Percentiles rank a stretch among this genome's conserved stretches.
Evolutionary conservation across 2,113 vertebrate genomes (phyloP).

Genomic region (Calyptomena viridis): DNA sequence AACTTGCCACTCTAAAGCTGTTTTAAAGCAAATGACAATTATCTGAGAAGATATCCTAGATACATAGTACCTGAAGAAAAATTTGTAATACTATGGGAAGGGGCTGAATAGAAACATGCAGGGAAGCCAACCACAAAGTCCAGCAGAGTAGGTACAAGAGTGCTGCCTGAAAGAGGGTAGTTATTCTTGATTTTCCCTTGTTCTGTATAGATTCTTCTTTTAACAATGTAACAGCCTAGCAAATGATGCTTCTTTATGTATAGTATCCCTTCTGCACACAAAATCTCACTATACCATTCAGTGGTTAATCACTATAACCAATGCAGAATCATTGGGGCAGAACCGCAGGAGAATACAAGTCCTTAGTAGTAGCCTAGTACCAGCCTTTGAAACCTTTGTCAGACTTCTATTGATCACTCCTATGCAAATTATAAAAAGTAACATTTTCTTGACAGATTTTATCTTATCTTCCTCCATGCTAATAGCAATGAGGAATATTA

Average conservation of each 20-base stretch:
- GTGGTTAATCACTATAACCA: not conserved
- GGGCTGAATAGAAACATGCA: not conserved
- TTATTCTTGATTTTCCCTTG: not conserved
- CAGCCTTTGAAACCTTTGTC: not conserved
- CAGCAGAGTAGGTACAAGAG: not conserved
- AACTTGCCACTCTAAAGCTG: not conserved
- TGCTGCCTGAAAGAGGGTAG: not conserved
- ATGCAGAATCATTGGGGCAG: not conserved
- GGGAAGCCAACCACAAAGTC: not conserved
- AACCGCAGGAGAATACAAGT: not conserved
- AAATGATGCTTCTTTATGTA: not conserved
- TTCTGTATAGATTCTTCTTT: not conserved
- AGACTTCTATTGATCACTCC: not conserved
- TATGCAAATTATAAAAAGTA: not conserved
- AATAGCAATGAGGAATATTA: not conserved
- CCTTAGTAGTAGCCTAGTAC: not conserved
- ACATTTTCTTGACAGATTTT: not conserved
- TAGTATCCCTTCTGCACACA: not conserved
- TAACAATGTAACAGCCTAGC: not conserved
- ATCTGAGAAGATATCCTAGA: not conserved
- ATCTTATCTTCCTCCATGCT: not conserved
- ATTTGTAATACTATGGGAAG: not conserved
- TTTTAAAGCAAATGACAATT: not conserved
- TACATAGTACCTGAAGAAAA: not conserved
- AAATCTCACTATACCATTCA: rapidly evolving